Evolutionary conservation across 2,888 invertebrate species (phyloP).

Genomic region (Morinoia aosen): DNA sequence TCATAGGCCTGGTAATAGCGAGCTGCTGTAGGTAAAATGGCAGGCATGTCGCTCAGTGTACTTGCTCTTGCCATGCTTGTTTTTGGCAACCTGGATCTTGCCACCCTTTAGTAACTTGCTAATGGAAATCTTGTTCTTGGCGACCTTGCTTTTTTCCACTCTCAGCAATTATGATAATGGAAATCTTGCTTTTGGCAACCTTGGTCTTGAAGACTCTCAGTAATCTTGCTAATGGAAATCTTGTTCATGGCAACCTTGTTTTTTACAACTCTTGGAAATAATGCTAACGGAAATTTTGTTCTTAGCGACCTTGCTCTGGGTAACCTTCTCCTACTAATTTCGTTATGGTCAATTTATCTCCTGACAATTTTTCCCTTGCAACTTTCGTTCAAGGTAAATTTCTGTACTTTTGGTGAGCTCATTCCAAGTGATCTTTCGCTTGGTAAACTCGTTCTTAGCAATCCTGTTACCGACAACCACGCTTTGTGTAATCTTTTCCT

Average conservation of each 20-base stretch:
- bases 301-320: neutral
- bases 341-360: no score
- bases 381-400: no score
- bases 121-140: neutral
- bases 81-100: neutral
- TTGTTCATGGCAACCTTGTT: neutral
- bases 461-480: no score
- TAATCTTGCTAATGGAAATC: neutral
- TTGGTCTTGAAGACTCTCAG: neutral
- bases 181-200: neutral
- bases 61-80: neutral
- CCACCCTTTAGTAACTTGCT: neutral
- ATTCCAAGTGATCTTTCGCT: no score
- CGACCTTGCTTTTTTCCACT: neutral
- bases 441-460: no score
- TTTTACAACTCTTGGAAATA: neutral
- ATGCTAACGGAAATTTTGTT: neutral
- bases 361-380: no score
- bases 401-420: no score
- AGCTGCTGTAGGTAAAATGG: neutral
- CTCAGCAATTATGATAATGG: neutral
- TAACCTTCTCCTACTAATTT: no score
- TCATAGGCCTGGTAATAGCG: neutral
- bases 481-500: no score
- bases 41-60: neutral